Percentiles rank a stretch among this genome's conserved stretches.
Evolutionary conservation across 2,113 vertebrate genomes (phyloP).

Genomic region (Himantopus leucocephalus): DNA sequence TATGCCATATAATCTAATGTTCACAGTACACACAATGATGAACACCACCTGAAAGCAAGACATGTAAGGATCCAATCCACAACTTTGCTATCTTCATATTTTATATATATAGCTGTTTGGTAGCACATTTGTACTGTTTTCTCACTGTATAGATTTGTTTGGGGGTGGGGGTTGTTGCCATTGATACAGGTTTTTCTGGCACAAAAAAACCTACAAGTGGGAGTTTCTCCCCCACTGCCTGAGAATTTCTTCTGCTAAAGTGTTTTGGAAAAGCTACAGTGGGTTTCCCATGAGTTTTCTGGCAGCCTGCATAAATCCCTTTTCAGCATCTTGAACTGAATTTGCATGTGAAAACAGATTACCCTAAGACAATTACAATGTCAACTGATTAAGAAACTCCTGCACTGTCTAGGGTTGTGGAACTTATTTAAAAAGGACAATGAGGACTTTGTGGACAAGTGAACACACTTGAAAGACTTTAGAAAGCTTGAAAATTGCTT

Average conservation of each 20-base stretch:
- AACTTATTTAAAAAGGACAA: background rate
- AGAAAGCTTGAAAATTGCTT: background rate
- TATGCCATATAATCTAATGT: background rate
- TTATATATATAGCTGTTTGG: background rate
- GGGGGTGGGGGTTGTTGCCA: background rate
- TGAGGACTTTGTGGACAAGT: background rate
- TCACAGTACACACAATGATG: background rate
- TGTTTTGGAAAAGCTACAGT: background rate
- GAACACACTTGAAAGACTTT: background rate
- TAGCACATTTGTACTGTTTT: conserved; percentile 2
- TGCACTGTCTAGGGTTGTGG: background rate
- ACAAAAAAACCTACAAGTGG: background rate
- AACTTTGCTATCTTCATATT: background rate
- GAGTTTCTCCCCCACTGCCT: background rate
- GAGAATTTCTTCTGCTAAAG: conserved; percentile 19
- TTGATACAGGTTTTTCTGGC: background rate
- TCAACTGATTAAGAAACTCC: conserved; percentile 25
- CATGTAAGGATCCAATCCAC: background rate
- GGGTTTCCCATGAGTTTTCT: conserved; percentile 49
- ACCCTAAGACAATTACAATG: conserved; percentile 23
- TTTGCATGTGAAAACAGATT: conserved; percentile 58
- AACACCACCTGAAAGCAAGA: background rate
- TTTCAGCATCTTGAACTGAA: conserved; percentile 15
- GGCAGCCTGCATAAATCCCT: conserved; percentile 21
- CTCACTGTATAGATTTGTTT: background rate